phyloP scores from a whole-genome alignment of 2,888 invertebrate genomes.

The Hypsopygia costalis region DNA sequence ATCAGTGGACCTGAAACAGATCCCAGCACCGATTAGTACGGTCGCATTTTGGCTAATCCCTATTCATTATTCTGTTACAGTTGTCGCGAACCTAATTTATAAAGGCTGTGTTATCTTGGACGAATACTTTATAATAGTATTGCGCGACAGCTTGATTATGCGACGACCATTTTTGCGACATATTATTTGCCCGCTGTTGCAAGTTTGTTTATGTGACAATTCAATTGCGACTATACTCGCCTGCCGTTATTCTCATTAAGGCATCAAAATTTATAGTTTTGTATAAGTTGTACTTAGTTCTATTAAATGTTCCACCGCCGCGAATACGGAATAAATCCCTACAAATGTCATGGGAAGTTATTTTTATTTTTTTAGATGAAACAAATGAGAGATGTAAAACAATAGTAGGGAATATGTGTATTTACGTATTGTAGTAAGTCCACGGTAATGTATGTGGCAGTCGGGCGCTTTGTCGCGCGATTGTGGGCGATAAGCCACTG shows the following conservation, averaged over 20 bases:
- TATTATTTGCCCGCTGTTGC: neutral
- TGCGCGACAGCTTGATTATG: slow-evolving; percentile 14
- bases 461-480: slow-evolving; percentile 8
- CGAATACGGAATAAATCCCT: neutral
- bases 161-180: slow-evolving; percentile 15
- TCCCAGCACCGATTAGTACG: slow-evolving; percentile 17
- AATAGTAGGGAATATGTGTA: neutral
- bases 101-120: slow-evolving; percentile 22
- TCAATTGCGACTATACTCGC: neutral
- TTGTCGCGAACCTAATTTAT: slow-evolving; percentile 27
- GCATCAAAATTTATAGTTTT: neutral
- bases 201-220: slow-evolving; percentile 3
- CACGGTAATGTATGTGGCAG: slow-evolving; percentile 8
- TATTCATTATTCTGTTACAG: slow-evolving; percentile 29
- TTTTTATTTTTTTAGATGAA: neutral
- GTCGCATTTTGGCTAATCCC: slow-evolving; percentile 21
- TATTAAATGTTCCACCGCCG: neutral
- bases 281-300: too few relatives aligned
- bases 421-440: slow-evolving; percentile 2
- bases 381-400: neutral
- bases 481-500: slow-evolving; percentile 3
- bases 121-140: slow-evolving; percentile 16
- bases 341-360: neutral
- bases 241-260: slow-evolving; percentile 3
- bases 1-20: slow-evolving; percentile 21